phyloP scores from a whole-genome alignment of 2,888 invertebrate genomes.

The Parnassius orleans region DNA sequence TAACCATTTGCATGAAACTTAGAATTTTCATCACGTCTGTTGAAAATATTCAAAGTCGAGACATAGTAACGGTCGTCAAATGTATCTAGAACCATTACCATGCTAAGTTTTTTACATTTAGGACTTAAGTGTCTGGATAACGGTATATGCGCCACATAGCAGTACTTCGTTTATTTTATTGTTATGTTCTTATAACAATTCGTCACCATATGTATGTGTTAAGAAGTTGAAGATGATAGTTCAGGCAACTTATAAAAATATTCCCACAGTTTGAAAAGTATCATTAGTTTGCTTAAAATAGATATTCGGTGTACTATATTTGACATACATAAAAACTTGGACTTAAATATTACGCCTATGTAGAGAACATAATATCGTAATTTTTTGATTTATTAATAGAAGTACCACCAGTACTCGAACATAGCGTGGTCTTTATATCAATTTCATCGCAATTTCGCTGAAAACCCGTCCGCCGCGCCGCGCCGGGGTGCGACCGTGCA shows the following conservation, averaged over 20 bases:
- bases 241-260: too few species aligned
- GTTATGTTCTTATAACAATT: neutral
- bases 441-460: slow-evolving; percentile 69
- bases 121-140: slow-evolving; percentile 25
- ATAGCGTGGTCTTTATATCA: slow-evolving; percentile 65
- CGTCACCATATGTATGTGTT: neutral
- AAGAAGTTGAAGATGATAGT: too few species aligned
- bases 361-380: neutral
- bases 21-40: slow-evolving; percentile 57
- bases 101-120: slow-evolving; percentile 50
- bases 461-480: slow-evolving; percentile 56
- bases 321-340: too few species aligned
- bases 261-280: too few species aligned
- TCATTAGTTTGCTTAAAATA: too few species aligned
- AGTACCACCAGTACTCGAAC: slow-evolving; percentile 26
- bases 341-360: too few species aligned
- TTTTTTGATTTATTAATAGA: slow-evolving; percentile 23
- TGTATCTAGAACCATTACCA: slow-evolving; percentile 55
- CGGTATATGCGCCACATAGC: slow-evolving; percentile 23
- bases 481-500: slow-evolving; percentile 56
- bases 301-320: too few species aligned
- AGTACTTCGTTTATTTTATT: slow-evolving; percentile 5
- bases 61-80: slow-evolving; percentile 60
- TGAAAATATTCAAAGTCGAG: slow-evolving; percentile 52
- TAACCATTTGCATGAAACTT: slow-evolving; percentile 41